phyloP scores from a whole-genome alignment of 2,113 vertebrate species.

The Condylura cristata region DNA sequence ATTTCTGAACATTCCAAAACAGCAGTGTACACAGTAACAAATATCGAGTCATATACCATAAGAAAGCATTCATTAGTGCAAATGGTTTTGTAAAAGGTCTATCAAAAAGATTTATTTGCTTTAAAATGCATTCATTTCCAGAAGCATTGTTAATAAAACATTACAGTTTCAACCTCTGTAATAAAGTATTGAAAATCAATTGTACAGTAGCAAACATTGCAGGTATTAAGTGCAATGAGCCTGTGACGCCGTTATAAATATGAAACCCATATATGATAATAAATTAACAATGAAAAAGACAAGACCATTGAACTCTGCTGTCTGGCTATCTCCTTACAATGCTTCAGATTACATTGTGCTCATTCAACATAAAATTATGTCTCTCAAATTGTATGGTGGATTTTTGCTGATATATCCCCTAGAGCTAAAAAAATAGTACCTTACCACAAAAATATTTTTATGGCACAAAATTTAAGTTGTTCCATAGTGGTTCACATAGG shows the following conservation, averaged over 20 bases:
- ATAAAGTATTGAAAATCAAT: constrained; percentile 86
- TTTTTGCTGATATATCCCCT: constrained; percentile 79
- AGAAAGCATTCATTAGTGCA: constrained; percentile 92
- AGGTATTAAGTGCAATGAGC: constrained; percentile 84
- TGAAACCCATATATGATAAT: constrained; percentile 83
- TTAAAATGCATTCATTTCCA: constrained; percentile 88
- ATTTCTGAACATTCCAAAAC: constrained; percentile 92
- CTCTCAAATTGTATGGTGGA: constrained; percentile 78
- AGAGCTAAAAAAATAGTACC: constrained; percentile 87
- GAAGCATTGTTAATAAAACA: constrained; percentile 89
- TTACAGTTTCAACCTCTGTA: constrained; percentile 86
- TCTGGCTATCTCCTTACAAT: constrained; percentile 81
- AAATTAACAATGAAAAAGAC: constrained; percentile 87
- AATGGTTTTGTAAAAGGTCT: constrained; percentile 90
- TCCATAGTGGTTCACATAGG: constrained; percentile 83
- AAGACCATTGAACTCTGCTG: constrained; percentile 79
- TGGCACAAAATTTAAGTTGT: constrained; percentile 88
- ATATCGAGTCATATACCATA: constrained; percentile 88
- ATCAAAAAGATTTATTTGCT: constrained; percentile 91
- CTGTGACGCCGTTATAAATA: constrained; percentile 82
- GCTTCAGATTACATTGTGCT: constrained; percentile 82
- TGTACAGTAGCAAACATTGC: constrained; percentile 82
- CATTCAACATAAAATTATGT: constrained; percentile 84
- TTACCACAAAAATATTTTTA: constrained; percentile 89
- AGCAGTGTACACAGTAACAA: constrained; percentile 89